A percentile compares a stretch with the other conserved stretches of the same genome.
phyloP scores from a whole-genome alignment of 2,113 vertebrate species.

The Rhynchopsitta pachyrhyncha region DNA sequence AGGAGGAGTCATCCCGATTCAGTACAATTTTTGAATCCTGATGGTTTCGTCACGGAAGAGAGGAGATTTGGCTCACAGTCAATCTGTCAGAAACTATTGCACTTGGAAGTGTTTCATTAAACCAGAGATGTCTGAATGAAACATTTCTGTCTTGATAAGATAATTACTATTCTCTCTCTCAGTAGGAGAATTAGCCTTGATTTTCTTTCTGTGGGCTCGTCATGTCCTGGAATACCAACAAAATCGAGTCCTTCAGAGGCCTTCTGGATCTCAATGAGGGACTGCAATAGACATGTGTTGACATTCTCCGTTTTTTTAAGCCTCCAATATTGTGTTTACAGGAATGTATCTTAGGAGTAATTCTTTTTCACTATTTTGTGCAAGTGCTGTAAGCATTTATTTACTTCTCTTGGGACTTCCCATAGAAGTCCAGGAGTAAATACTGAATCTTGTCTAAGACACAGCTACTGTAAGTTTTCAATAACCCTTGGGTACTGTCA shows the following conservation, averaged over 20 bases:
- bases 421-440: background rate
- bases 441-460: background rate
- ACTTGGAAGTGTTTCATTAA: background rate
- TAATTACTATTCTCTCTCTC: background rate
- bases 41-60: background rate
- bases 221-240: background rate
- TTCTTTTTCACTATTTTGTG: background rate
- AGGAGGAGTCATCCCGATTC: background rate
- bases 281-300: background rate
- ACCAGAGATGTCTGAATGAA: background rate
- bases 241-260: background rate
- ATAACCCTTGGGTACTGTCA: background rate
- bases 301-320: background rate
- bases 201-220: background rate
- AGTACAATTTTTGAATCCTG: background rate
- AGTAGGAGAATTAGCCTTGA: background rate
- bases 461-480: background rate
- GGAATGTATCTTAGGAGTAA: background rate
- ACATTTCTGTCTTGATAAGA: background rate
- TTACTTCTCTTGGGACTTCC: background rate
- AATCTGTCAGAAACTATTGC: background rate
- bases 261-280: background rate
- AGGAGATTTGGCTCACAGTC: background rate
- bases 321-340: rapidly evolving
- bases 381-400: background rate